A percentile compares a stretch with the other conserved stretches of the same genome.
Evolutionary conservation across 2,113 vertebrate species (phyloP).

Genomic region (Microtus oregoni): DNA sequence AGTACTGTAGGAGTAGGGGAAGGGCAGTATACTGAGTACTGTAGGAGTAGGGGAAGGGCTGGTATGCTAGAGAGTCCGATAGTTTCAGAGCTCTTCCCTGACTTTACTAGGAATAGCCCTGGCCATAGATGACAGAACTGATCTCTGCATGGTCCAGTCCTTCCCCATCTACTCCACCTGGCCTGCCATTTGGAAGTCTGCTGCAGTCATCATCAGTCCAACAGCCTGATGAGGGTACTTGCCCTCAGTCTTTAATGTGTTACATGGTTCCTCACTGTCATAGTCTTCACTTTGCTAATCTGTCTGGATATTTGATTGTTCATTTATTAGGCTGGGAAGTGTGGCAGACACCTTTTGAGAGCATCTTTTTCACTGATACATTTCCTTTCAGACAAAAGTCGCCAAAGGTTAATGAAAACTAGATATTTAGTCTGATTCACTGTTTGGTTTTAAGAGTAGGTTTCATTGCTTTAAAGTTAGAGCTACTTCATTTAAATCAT

Average conservation of each 20-base stretch:
- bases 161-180: not conserved
- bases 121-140: too few species aligned
- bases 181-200: not conserved
- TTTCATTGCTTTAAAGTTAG: not conserved
- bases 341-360: not conserved
- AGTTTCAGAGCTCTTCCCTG: too few species aligned
- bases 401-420: not conserved
- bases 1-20: too few species aligned
- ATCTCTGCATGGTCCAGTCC: not conserved
- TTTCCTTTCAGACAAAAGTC: not conserved
- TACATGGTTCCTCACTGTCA: too few species aligned
- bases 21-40: too few species aligned
- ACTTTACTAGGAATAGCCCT: too few species aligned
- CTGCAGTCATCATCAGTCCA: not conserved
- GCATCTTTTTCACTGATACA: not conserved
- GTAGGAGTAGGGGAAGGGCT: too few species aligned
- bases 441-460: not conserved
- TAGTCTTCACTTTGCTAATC: not conserved
- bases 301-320: not conserved
- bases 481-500: not conserved
- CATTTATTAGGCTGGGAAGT: not conserved
- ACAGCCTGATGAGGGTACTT: not conserved
- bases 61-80: too few species aligned
- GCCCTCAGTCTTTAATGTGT: not conserved
- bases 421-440: not conserved